phyloP scores from a whole-genome alignment of 2,797 vertebrate genomes.

The Leontocebus nigricollis region DNA sequence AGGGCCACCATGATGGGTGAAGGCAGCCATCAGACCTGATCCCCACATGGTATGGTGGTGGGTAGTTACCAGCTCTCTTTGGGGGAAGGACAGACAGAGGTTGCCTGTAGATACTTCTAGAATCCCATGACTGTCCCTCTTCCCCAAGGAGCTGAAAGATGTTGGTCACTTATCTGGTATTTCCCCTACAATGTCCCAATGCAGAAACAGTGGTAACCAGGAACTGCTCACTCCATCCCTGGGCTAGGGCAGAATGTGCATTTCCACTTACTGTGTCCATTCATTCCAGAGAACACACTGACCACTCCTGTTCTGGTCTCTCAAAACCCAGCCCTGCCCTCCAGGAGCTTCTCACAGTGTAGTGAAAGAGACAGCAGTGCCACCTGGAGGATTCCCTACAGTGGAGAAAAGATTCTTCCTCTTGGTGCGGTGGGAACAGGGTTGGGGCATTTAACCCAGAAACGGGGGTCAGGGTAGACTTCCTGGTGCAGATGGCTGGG shows the following conservation, averaged over 20 bases:
- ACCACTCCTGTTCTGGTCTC: neutral
- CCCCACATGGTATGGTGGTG: neutral
- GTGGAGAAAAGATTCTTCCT: neutral
- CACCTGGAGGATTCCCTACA: neutral
- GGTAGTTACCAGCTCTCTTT: neutral
- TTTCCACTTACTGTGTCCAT: neutral
- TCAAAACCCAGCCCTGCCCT: neutral
- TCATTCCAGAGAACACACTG: neutral
- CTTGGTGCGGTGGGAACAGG: neutral
- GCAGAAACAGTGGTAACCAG: neutral
- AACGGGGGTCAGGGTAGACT: neutral
- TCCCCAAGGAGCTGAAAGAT: neutral
- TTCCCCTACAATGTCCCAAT: neutral
- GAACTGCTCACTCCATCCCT: neutral
- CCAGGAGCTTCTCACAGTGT: neutral
- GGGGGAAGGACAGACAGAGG: neutral
- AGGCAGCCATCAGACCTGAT: neutral
- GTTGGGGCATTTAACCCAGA: neutral
- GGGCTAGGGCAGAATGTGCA: neutral
- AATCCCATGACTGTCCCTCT: neutral
- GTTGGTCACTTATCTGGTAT: neutral
- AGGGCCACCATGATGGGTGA: neutral
- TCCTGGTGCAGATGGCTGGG: neutral
- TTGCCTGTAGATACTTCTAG: neutral
- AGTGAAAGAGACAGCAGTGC: neutral